phyloP scores from a whole-genome alignment of 2,888 invertebrate genomes.

The Diarsia brunnea region DNA sequence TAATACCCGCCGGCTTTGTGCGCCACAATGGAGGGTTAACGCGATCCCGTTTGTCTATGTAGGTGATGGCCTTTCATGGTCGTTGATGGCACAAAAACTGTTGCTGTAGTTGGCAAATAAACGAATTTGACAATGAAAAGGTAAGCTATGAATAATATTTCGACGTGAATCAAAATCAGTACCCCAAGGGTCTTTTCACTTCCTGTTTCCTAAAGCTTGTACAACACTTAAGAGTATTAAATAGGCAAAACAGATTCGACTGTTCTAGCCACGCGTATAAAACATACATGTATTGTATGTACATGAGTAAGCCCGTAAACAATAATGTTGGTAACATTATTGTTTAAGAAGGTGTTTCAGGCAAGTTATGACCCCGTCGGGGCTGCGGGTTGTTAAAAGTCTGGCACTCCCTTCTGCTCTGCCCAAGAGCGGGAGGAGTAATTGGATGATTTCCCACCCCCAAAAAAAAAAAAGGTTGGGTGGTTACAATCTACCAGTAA shows the following conservation, averaged over 20 bases:
- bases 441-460: no score
- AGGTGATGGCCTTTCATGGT: conserved; percentile 31
- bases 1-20: conserved; percentile 67
- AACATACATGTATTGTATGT: background rate
- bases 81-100: conserved; percentile 31
- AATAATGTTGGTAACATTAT: conserved; percentile 10
- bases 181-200: background rate
- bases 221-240: background rate
- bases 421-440: no score
- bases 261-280: background rate
- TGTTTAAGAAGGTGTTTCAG: background rate
- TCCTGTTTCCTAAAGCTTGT: background rate
- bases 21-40: conserved; percentile 68
- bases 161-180: background rate
- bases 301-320: background rate
- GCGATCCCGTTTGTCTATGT: conserved; percentile 65
- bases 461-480: no score
- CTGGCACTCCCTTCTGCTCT: no score
- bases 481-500: background rate
- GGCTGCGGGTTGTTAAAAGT: no score
- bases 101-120: background rate
- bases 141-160: background rate
- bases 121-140: background rate
- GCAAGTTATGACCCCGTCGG: no score
- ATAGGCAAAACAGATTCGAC: background rate